Base-by-base conservation (phyloP, 1,140 invertebrate species). In the Dysdera silvatica region DNA sequence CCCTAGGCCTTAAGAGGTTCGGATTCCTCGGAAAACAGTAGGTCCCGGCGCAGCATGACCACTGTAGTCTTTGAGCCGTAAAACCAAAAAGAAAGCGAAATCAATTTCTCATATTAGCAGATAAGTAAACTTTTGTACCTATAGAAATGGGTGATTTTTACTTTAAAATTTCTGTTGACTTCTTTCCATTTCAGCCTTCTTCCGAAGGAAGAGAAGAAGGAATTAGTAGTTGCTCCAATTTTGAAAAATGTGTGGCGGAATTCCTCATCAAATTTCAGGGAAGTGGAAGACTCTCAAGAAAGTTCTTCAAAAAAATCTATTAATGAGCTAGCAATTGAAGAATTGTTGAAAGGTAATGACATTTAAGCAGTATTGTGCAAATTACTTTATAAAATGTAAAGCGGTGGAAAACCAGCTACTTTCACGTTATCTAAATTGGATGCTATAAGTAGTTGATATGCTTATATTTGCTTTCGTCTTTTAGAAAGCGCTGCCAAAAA, bases 201-300 rank as follows among this genome's bases (percentile, higher is more conserved):
- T 49, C 66, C 71, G 37, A 69, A 71, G 56, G 65, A 72, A 49
- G 70, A 72, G 29, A 71, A 68, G 32, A 67, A 76, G 64, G 74
- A 74, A 48, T 70, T 76, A 43, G 71, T 80, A 0, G 79, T 80
- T 26, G 78, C 79, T 16, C 66, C 77, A 10, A 78, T 80, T n/a
- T 70, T 71, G 47, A 72, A 68, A 29, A 75, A 76, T 51, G 66
- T 70, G 31, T 76, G 73, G 71, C 56, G 71, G 48, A 41, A 53
- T 14, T 47, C 52, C 29, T 33, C 45, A 23, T 20, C 51, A 14
- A 40, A 28, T 28, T 8, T 49, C 51, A 45, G 48, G 2, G 43
- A 58, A n/a, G 16, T 53, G 33, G 32, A 23, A 14, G 67, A 65
- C 33, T 12, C n/a, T 31, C 20, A 55, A 32, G 31, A 52, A 12